These are phyloP conservation scores for Aix galericulata DNA, from an alignment of 2,113 vertebrate species.

Conservation along the genomic window DNA sequence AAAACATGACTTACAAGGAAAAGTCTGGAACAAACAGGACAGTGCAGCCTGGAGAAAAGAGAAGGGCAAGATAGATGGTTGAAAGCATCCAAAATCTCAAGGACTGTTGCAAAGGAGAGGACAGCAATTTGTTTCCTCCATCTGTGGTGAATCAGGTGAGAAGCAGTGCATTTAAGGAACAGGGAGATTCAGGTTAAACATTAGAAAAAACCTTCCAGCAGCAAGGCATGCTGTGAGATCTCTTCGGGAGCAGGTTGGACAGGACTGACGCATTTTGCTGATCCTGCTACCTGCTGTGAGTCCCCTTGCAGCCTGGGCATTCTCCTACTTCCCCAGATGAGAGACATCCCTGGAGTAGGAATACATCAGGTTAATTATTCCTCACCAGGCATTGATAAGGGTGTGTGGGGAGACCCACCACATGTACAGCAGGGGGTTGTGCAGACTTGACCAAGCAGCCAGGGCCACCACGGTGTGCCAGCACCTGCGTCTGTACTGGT, in stretches of 20 bases:
- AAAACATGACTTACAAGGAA: not conserved
- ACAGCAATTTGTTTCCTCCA: not conserved
- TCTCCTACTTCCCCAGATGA: not conserved
- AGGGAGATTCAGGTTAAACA: not conserved
- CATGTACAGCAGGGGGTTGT: accelerated
- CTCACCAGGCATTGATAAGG: not conserved
- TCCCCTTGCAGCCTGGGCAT: not conserved
- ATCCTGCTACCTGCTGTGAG: too few relatives aligned
- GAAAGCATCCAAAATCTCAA: not conserved
- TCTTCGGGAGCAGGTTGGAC: not conserved
- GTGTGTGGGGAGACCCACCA: not conserved
- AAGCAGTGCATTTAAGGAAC: not conserved
- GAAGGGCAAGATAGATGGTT: too few relatives aligned
- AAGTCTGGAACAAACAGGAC: not conserved
- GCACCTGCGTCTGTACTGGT: not conserved
- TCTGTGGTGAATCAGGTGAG: not conserved
- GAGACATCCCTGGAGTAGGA: not conserved
- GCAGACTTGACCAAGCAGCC: too few relatives aligned
- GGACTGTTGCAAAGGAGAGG: not conserved
- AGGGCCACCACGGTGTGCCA: too few relatives aligned
- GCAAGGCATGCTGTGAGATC: not conserved
- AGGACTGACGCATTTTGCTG: not conserved
- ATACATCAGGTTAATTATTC: not conserved
- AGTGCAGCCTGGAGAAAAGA: not conserved
- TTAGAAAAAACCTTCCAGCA: not conserved